Evolutionary conservation across 1,140 invertebrate genomes (phyloP).

Genomic region (Oedothorax gibbosus): DNA sequence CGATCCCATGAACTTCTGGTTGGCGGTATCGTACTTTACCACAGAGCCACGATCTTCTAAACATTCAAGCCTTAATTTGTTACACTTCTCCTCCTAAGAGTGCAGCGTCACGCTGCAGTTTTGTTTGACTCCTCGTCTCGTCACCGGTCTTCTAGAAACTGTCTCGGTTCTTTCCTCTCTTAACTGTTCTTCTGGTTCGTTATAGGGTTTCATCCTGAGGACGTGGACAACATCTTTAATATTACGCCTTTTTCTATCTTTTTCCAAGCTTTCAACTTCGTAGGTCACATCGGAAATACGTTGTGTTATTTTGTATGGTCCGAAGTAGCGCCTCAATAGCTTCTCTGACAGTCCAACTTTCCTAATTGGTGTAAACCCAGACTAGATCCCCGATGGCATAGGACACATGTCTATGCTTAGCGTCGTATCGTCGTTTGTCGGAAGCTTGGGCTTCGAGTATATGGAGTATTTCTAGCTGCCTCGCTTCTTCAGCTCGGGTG

Average conservation of each 20-base stretch:
- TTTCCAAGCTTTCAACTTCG: neutral
- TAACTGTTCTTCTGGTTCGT: neutral
- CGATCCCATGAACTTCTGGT: too few relatives aligned
- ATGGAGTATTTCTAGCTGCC: conserved; percentile 21
- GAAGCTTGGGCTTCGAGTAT: neutral
- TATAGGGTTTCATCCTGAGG: conserved; percentile 22
- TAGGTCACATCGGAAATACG: conserved; percentile 18
- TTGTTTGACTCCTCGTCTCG: neutral
- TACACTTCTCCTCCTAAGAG: too few relatives aligned
- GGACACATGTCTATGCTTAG: neutral
- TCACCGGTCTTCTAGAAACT: neutral
- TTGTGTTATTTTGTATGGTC: neutral
- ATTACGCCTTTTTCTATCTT: neutral
- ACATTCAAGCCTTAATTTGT: too few relatives aligned
- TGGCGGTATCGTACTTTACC: too few relatives aligned
- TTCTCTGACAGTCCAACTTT: conserved; percentile 35
- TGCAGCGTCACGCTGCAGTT: too few relatives aligned
- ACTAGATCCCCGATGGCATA: conserved; percentile 14
- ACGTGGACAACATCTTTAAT: conserved; percentile 16
- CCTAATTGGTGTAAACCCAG: conserved; percentile 33
- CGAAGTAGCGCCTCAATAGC: conserved; percentile 35
- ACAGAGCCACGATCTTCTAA: too few relatives aligned
- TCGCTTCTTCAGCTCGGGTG: conserved; percentile 23
- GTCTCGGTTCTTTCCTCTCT: neutral
- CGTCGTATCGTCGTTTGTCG: conserved; percentile 32